A percentile compares a stretch with the other conserved stretches of the same genome.
These are phyloP conservation scores for Desmodus rotundus DNA, from an alignment of 2,113 vertebrate species.

Conservation along the genomic window DNA sequence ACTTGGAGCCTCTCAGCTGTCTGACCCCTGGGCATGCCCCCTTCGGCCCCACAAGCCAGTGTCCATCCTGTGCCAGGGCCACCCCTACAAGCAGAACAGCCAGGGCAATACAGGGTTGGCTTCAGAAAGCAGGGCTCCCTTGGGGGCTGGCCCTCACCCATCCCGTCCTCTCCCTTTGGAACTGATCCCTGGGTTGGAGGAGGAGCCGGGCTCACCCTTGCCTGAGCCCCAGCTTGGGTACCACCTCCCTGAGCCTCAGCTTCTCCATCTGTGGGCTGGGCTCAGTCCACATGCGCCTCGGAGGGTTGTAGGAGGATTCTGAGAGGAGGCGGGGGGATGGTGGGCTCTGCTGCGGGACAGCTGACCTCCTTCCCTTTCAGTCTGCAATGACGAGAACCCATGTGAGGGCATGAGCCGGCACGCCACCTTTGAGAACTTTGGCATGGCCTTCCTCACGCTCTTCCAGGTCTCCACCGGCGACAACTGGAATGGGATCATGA, in stretches of 20 bases:
- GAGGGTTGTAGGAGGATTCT: not conserved
- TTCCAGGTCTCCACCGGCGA: slow-evolving; percentile 98
- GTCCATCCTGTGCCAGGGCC: not conserved
- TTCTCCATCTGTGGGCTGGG: not conserved
- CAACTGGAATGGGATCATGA: slow-evolving; percentile 99
- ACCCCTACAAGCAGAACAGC: not conserved
- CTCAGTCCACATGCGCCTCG: accelerated
- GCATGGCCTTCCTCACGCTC: slow-evolving; percentile 98
- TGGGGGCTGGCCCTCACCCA: not conserved
- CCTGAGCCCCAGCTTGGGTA: not conserved
- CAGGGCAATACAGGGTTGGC: not conserved
- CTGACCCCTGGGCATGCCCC: not conserved
- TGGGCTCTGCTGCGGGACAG: accelerated
- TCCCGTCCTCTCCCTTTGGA: not conserved
- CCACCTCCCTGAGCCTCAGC: not conserved
- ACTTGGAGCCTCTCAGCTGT: not conserved
- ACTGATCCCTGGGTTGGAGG: not conserved
- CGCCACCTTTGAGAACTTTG: slow-evolving; percentile 98
- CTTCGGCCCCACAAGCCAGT: not conserved
- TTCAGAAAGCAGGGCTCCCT: not conserved
- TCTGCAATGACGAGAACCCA: slow-evolving; percentile 95
- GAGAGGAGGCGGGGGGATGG: not conserved
- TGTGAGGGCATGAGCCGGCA: slow-evolving; percentile 99
- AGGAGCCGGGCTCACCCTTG: not conserved
- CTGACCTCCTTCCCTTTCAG: slow-evolving; percentile 74